Evolutionary conservation across 2,888 invertebrate genomes (phyloP), one percentile per base, ranked within the genome.

Genomic region (Oligia strigilis): DNA sequence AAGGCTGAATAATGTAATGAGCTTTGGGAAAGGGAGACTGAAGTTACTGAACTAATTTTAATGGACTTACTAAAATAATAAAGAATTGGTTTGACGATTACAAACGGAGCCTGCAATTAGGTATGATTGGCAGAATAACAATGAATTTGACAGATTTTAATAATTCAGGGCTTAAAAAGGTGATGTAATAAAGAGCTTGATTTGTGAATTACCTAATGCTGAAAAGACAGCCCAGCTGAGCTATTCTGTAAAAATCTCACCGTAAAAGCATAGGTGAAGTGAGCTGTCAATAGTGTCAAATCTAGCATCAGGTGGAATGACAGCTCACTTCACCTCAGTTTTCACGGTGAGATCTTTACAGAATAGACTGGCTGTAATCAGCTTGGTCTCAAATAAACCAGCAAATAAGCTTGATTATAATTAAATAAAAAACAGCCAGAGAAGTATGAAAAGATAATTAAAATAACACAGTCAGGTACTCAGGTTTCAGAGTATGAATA

Each of bases 1-100:
- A 72, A 72, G 69, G 43, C 64, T 82, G 80, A 80, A 85, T 75
- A 62, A 75, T 74, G 71, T 74, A 78, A 83, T 70, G 74, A 75
- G 76, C 43, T 87, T 83, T 49, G 60, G 65, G 67, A 72, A 66
- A 80, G 43, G 43, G 65, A 72, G 55, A 49, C 40, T 69, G 29
- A 58, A 69, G 36, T n/a, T 69, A 64, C 60, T 70, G 70, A 43
- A 72, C 29, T 4, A 58, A 65, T 73, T 82, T 73, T 71, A 71
- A 78, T 70, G 36, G 29, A 55, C 58, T 74, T 73, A 49, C 36
- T 55, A 49, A 29, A 69, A 23, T 60, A 52, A 58, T 78, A 79
- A 49, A 49, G 4, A 67, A 49, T 14, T 66, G 36, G 0, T 65
- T 46, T 8, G 43, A 29, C 43, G 36, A 82, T 55, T 36, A 40